Percentiles rank a stretch among this genome's conserved stretches.
phyloP scores from a whole-genome alignment of 2,797 vertebrate species.

The Sebastiscus tertius region DNA sequence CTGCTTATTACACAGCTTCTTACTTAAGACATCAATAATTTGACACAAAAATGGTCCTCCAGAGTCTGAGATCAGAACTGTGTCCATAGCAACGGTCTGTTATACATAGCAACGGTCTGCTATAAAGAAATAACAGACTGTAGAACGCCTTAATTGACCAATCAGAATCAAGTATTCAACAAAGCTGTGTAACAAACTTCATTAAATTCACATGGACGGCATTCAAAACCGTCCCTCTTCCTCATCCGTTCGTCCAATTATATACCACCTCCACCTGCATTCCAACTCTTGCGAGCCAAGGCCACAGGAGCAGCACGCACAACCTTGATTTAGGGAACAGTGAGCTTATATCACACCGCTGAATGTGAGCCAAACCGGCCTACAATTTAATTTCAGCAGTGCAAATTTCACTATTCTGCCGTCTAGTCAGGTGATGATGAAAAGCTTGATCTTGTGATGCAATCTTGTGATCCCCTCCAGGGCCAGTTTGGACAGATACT shows the following conservation, averaged over 20 bases:
- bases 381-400: conserved; percentile 1
- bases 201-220: conserved; percentile 6
- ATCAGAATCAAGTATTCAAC: no score
- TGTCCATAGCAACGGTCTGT: no score
- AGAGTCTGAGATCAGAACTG: no score
- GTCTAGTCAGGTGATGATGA: conserved; percentile 19
- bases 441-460: conserved; percentile 32
- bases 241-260: background rate
- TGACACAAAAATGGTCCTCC: no score
- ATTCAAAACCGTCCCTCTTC: background rate
- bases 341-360: conserved; percentile 2
- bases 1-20: no score
- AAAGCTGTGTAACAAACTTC: background rate
- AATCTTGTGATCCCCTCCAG: conserved; percentile 14
- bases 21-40: no score
- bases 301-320: background rate
- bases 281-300: conserved; percentile 2
- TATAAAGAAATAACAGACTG: no score
- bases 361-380: conserved; percentile 12
- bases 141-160: no score
- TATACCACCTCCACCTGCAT: background rate
- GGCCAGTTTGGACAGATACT: conserved; percentile 30
- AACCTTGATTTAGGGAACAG: conserved; percentile 27
- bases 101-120: no score
- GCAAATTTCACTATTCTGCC: conserved; percentile 14